Evolutionary conservation across 2,797 vertebrate genomes (phyloP).

Genomic region (Martes flavigula): DNA sequence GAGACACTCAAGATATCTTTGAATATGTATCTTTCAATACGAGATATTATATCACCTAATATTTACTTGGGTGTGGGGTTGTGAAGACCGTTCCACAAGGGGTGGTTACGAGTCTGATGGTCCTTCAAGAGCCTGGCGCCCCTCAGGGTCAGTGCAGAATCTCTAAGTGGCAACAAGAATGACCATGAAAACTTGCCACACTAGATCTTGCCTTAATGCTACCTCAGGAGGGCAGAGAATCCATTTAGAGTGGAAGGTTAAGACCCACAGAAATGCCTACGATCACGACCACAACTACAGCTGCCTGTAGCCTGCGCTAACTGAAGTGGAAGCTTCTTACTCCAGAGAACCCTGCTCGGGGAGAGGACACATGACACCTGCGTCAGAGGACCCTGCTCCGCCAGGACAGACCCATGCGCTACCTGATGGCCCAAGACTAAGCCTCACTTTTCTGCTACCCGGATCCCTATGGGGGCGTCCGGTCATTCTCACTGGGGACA

Average conservation of each 20-base stretch:
- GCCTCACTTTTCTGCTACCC: background rate
- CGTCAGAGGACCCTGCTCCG: background rate
- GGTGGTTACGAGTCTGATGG: background rate
- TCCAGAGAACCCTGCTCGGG: too few species aligned
- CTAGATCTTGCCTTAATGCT: background rate
- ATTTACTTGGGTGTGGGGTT: background rate
- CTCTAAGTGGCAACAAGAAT: background rate
- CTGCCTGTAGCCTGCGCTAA: background rate
- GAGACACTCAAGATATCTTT: background rate
- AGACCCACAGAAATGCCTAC: background rate
- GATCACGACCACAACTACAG: background rate
- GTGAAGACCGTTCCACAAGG: background rate
- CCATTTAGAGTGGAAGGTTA: background rate
- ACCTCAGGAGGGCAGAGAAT: background rate
- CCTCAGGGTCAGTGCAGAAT: background rate
- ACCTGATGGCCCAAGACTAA: background rate
- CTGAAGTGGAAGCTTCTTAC: background rate
- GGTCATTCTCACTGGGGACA: too few species aligned
- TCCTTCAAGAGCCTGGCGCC: background rate
- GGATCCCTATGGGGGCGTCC: background rate
- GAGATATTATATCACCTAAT: background rate
- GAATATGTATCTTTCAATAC: background rate
- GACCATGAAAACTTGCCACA: background rate
- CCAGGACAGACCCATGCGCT: background rate
- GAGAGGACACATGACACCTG: background rate